These are phyloP conservation scores for Lagopus leucura DNA, from an alignment of 2,113 vertebrate genomes.

Conservation along the genomic window DNA sequence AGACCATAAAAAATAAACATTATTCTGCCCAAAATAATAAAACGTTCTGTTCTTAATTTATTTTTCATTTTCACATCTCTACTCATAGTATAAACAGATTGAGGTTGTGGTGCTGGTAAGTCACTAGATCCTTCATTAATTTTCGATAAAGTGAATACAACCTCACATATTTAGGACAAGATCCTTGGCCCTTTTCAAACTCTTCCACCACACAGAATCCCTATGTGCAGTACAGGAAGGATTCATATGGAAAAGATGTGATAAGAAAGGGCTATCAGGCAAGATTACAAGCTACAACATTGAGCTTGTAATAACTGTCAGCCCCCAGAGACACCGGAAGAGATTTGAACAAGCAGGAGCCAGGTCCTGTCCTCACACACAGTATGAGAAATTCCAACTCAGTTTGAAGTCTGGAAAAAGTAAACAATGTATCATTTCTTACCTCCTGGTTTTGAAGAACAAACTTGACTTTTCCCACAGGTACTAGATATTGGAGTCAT, in stretches of 20 bases:
- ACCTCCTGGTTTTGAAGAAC: not conserved
- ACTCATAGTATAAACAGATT: not conserved
- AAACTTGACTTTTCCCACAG: not conserved
- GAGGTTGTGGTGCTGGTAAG: not conserved
- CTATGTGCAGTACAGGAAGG: not conserved
- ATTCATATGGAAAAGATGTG: not conserved
- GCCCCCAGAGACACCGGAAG: not conserved
- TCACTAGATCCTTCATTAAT: not conserved
- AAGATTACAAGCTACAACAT: not conserved
- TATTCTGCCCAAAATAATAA: not conserved
- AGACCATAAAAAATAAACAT: not conserved
- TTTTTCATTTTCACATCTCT: not conserved
- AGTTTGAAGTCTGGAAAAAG: not conserved
- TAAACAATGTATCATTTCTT: not conserved
- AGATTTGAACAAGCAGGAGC: not conserved
- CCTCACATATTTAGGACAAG: not conserved
- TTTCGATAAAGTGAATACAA: not conserved
- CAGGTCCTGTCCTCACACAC: not conserved
- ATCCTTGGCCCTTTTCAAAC: not conserved
- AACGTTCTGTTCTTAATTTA: not conserved
- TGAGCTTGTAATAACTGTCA: not conserved
- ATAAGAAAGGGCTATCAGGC: not conserved
- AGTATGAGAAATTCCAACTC: not conserved
- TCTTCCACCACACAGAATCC: not conserved
- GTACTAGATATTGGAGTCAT: not conserved